Conservation (phyloP, 2,113 vertebrate species). For the Carassius carassius region DNA sequence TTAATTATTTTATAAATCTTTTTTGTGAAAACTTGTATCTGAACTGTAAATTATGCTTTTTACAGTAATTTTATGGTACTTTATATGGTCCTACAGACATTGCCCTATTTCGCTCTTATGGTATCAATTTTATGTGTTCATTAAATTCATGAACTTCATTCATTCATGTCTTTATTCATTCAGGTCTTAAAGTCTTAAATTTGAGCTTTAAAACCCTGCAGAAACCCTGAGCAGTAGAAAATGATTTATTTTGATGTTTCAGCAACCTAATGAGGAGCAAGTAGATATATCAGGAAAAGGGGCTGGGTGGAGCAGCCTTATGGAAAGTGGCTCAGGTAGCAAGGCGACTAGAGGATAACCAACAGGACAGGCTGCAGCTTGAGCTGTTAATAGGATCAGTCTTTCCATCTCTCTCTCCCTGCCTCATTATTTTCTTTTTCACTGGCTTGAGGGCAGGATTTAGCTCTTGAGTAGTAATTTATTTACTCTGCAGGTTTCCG, state of each 20-base stretch:
- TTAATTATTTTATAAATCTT: too few species aligned
- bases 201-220: too few species aligned
- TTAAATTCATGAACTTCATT: too few species aligned
- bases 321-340: conserved; percentile 61
- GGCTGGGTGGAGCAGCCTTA: conserved; percentile 69
- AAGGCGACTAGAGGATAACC: conserved; percentile 74
- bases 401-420: not conserved
- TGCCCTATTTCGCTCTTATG: too few species aligned
- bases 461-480: conserved; percentile 21
- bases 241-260: conserved; percentile 29
- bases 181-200: too few species aligned
- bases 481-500: conserved; percentile 21
- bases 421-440: conserved; percentile 24
- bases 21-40: too few species aligned
- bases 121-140: too few species aligned
- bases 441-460: not conserved
- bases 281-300: conserved; percentile 74
- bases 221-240: not conserved
- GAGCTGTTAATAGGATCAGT: conserved; percentile 62
- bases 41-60: too few species aligned
- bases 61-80: too few species aligned
- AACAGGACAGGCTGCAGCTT: conserved; percentile 72
- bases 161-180: too few species aligned
- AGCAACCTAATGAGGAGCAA: conserved; percentile 74
- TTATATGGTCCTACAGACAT: too few species aligned